Percentiles rank a stretch among this genome's conserved stretches.
Conservation (phyloP, 2,888 invertebrate genomes). For the Nipponacmea schrenckii region DNA sequence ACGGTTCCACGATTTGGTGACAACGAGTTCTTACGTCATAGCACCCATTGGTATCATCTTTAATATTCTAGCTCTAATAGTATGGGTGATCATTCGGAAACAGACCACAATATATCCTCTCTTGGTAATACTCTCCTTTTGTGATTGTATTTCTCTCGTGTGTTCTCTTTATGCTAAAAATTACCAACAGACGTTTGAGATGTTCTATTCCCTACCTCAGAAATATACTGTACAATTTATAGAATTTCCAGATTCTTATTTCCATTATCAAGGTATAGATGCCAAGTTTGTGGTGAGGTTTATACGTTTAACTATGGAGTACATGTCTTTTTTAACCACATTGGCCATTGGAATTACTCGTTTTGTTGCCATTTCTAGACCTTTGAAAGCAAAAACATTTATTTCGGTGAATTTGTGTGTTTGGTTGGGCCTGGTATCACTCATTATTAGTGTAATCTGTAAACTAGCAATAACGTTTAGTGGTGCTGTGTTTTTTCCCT, state of each 20-base stretch:
- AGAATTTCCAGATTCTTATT: background rate
- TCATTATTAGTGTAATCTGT: background rate
- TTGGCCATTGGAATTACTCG: background rate
- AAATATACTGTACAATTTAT: background rate
- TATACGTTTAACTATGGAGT: background rate
- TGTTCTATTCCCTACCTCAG: background rate
- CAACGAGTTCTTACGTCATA: background rate
- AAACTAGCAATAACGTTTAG: background rate
- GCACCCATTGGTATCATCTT: slow-evolving; percentile 1
- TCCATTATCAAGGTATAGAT: background rate
- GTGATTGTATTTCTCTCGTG: background rate
- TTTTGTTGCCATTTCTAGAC: background rate
- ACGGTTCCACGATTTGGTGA: background rate
- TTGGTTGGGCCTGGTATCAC: background rate
- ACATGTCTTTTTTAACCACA: background rate
- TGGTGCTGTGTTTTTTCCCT: background rate
- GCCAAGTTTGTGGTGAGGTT: background rate
- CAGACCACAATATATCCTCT: background rate
- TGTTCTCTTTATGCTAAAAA: slow-evolving; percentile 4
- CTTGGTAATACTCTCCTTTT: background rate
- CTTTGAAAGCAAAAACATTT: background rate
- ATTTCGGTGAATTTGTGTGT: background rate
- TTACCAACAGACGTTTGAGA: background rate
- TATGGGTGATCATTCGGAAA: background rate
- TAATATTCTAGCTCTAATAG: background rate